phyloP scores from a whole-genome alignment of 2,888 invertebrate species.

The Cephus pulcher region DNA sequence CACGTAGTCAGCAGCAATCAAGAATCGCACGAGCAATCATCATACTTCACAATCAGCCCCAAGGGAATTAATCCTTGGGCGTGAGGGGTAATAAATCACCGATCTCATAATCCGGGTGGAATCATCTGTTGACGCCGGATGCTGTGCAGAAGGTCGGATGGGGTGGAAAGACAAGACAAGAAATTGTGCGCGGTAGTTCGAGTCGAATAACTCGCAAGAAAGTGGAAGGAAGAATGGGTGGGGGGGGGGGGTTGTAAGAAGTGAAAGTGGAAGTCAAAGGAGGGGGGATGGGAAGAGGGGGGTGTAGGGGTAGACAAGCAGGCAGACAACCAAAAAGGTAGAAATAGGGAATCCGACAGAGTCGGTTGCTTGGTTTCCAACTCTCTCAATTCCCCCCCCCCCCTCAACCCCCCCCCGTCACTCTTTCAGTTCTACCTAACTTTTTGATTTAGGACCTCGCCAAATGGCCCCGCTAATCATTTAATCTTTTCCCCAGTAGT shows the following conservation, averaged over 20 bases:
- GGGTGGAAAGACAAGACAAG: constrained; percentile 3
- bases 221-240: constrained; percentile 17
- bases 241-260: background rate
- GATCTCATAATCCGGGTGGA: constrained; percentile 20
- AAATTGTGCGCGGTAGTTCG: constrained; percentile 18
- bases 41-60: constrained; percentile 21
- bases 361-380: too few relatives aligned
- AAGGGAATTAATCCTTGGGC: constrained; percentile 13
- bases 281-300: background rate
- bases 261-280: constrained; percentile 6
- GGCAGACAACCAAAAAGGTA: too few relatives aligned
- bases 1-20: too few relatives aligned
- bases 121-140: constrained; percentile 21
- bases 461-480: constrained; percentile 46
- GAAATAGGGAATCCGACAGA: too few relatives aligned
- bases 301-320: too few relatives aligned
- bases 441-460: constrained; percentile 42
- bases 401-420: accelerated
- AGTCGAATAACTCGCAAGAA: constrained; percentile 20
- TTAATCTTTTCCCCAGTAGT: constrained; percentile 48
- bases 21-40: constrained; percentile 9
- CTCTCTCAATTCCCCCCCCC: background rate
- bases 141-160: too few relatives aligned
- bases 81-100: constrained; percentile 21
- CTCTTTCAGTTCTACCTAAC: constrained; percentile 26